Evolutionary conservation across 1,140 invertebrate genomes (phyloP).

Genomic region (Lithobius niger): DNA sequence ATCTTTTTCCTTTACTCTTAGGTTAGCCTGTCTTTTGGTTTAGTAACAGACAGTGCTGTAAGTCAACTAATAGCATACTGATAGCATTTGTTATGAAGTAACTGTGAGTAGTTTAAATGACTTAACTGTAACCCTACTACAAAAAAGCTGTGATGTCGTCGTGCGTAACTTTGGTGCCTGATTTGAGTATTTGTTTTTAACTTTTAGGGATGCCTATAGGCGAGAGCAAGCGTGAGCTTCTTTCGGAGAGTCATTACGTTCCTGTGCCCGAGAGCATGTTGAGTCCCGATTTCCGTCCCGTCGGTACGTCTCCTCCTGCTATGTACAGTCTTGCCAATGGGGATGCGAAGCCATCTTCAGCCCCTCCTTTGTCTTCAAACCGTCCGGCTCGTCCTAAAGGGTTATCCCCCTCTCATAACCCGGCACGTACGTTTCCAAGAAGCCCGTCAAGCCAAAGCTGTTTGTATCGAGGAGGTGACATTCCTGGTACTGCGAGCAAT

Average conservation of each 20-base stretch:
- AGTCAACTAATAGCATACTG: too few relatives aligned
- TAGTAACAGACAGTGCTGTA: too few relatives aligned
- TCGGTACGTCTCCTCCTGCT: not conserved
- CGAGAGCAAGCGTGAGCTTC: conserved; percentile 33
- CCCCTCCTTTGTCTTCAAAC: not conserved
- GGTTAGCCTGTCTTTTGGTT: too few relatives aligned
- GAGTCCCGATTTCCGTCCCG: conserved; percentile 57
- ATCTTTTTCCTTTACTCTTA: too few relatives aligned
- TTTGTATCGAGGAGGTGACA: not conserved
- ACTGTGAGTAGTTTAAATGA: too few relatives aligned
- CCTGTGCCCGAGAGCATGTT: conserved; percentile 71
- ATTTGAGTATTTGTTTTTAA: too few relatives aligned
- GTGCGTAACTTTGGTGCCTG: too few relatives aligned
- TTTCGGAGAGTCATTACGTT: conserved; percentile 66
- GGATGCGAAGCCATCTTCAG: not conserved
- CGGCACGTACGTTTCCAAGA: not conserved
- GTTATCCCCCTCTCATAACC: not conserved
- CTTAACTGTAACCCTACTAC: too few relatives aligned
- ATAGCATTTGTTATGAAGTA: too few relatives aligned
- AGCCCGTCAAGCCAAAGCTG: not conserved
- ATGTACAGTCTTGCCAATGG: conserved; percentile 3
- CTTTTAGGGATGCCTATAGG: too few relatives aligned
- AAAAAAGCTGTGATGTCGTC: too few relatives aligned
- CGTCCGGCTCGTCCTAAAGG: not conserved
- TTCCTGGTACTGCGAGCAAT: conserved; percentile 4